These are phyloP conservation scores for Cyanoderma ruficeps DNA, from an alignment of 2,113 vertebrate genomes.

Conservation along the genomic window DNA sequence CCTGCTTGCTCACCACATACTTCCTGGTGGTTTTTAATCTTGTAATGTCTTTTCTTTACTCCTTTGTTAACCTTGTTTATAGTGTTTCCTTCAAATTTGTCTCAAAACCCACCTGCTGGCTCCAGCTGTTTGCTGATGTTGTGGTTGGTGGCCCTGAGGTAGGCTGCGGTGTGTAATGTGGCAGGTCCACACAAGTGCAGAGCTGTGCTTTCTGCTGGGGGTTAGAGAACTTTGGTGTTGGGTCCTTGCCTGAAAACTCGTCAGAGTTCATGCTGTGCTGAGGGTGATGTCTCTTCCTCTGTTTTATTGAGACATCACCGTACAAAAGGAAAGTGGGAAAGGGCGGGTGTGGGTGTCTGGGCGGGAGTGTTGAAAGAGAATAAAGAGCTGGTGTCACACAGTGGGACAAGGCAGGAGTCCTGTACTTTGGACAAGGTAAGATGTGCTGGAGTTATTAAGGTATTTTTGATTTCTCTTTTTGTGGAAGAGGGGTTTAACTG, in stretches of 20 bases:
- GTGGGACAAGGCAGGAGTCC: not conserved
- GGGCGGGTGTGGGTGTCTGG: accelerated
- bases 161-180: not conserved
- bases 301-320: accelerated
- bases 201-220: not conserved
- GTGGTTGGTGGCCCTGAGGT: not conserved
- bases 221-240: not conserved
- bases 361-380: accelerated
- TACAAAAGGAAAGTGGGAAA: not conserved
- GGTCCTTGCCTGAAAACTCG: not conserved
- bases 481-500: not conserved
- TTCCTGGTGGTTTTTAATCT: not conserved
- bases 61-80: not conserved
- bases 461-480: not conserved
- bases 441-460: not conserved
- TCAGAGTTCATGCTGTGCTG: not conserved
- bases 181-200: not conserved
- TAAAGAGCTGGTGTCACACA: not conserved
- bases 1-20: not conserved
- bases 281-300: not conserved
- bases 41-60: not conserved
- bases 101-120: not conserved
- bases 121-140: not conserved
- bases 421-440: not conserved
- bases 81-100: not conserved